A percentile compares a stretch with the other conserved stretches of the same genome.
Evolutionary conservation across 2,797 vertebrate genomes (phyloP).

Genomic region (Siniperca obscura): DNA sequence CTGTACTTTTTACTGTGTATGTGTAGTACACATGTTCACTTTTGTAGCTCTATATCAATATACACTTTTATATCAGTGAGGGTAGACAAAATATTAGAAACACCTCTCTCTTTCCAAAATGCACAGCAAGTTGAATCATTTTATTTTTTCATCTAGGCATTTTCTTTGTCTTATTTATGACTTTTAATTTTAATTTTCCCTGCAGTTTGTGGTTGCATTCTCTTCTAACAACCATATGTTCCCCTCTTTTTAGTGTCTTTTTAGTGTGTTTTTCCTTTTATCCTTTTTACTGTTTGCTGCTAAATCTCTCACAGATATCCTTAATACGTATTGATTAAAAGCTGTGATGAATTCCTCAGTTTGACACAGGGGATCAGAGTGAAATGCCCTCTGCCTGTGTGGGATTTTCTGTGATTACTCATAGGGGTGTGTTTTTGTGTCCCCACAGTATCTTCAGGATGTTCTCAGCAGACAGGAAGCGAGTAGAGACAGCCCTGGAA

Average conservation of each 20-base stretch:
- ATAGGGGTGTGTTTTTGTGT: slow-evolving; percentile 49
- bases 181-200: slow-evolving; percentile 4
- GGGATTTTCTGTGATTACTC: slow-evolving; percentile 45
- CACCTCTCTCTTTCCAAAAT: neutral
- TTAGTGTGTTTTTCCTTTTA: neutral
- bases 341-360: slow-evolving; percentile 16
- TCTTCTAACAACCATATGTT: neutral
- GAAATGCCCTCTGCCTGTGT: slow-evolving; percentile 19
- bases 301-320: slow-evolving; percentile 11
- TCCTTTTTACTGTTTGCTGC: neutral
- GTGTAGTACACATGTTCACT: neutral
- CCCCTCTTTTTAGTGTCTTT: neutral
- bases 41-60: neutral
- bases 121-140: slow-evolving; percentile 16
- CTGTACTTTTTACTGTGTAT: neutral
- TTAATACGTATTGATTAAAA: slow-evolving; percentile 19
- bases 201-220: neutral
- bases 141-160: slow-evolving; percentile 5
- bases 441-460: slow-evolving; percentile 92
- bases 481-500: slow-evolving; percentile 95
- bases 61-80: neutral
- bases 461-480: slow-evolving; percentile 95
- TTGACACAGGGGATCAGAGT: slow-evolving; percentile 26
- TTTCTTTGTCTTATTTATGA: slow-evolving; percentile 15
- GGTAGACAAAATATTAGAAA: neutral